Evolutionary conservation across 1,140 invertebrate species (phyloP).

Genomic region (Copidosoma floridanum): DNA sequence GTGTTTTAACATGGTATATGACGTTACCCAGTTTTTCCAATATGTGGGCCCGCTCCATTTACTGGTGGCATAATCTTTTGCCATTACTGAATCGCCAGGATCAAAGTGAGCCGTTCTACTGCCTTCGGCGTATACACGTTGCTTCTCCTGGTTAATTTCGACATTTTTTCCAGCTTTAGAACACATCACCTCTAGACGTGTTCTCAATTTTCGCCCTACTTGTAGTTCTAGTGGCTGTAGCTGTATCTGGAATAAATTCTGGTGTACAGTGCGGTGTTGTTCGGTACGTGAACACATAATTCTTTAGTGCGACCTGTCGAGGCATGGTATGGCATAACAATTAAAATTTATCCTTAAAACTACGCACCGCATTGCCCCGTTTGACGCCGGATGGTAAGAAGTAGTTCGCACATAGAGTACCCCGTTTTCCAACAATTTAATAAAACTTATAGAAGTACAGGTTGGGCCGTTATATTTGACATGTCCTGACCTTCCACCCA

Average conservation of each 20-base stretch:
- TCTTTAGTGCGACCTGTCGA: constrained; percentile 2
- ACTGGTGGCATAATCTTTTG: constrained; percentile 25
- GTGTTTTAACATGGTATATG: constrained; percentile 19
- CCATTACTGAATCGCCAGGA: constrained; percentile 19
- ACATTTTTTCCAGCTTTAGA: background rate
- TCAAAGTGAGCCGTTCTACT: constrained; percentile 21
- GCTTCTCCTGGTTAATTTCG: constrained; percentile 1
- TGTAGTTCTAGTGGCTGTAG: constrained; percentile 22
- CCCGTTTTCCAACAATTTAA: constrained; percentile 15
- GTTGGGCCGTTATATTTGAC: constrained; percentile 22
- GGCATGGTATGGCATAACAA: background rate
- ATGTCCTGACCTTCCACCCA: constrained; percentile 46
- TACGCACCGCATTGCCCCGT: constrained; percentile 8
- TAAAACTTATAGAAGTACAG: constrained; percentile 10
- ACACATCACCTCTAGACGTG: background rate
- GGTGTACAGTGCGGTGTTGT: constrained; percentile 18
- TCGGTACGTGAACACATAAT: constrained; percentile 11
- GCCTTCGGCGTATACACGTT: constrained; percentile 23
- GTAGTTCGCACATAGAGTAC: constrained; percentile 25
- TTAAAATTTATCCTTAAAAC: constrained; percentile 15
- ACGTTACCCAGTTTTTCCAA: constrained; percentile 19
- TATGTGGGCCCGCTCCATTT: constrained; percentile 24
- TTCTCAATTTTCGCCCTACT: constrained; percentile 4
- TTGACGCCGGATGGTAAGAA: constrained; percentile 24
- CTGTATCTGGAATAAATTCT: constrained; percentile 4